A percentile compares a stretch with the other conserved stretches of the same genome.
phyloP scores from a whole-genome alignment of 2,113 vertebrate species.

The Scomber japonicus region DNA sequence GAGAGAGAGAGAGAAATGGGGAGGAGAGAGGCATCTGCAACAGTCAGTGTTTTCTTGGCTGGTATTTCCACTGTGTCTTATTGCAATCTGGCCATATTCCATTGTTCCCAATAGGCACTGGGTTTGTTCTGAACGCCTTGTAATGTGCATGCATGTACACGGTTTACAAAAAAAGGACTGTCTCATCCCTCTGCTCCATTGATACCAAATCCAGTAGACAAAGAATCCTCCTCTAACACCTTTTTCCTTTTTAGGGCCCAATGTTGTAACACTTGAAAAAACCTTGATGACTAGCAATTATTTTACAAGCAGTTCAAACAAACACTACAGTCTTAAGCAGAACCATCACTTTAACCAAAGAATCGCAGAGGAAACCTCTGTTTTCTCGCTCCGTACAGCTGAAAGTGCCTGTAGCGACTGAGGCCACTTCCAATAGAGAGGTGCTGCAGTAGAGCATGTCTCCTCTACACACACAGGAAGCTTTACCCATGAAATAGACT shows the following conservation, averaged over 20 bases:
- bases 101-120: conserved; percentile 9
- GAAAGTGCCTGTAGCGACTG: conserved; percentile 32
- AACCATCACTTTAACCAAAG: not conserved
- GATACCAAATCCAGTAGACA: conserved; percentile 3
- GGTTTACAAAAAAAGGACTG: not conserved
- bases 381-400: conserved; percentile 25
- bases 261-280: not conserved
- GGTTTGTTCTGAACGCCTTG: not conserved
- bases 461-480: conserved; percentile 33
- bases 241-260: not conserved
- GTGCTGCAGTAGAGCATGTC: conserved; percentile 61
- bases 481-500: conserved; percentile 70
- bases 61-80: conserved; percentile 38
- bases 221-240: too few species aligned
- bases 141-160: conserved; percentile 14
- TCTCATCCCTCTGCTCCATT: not conserved
- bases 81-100: conserved; percentile 42
- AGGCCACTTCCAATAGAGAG: conserved; percentile 20
- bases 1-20: conserved; percentile 14
- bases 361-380: conserved; percentile 20
- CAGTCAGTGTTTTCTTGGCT: conserved; percentile 46
- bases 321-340: not conserved
- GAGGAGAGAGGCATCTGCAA: conserved; percentile 48
- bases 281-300: not conserved
- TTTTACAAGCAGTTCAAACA: not conserved